Conservation (phyloP, 2,797 vertebrate species). For the Neopelma chrysocephalum region DNA sequence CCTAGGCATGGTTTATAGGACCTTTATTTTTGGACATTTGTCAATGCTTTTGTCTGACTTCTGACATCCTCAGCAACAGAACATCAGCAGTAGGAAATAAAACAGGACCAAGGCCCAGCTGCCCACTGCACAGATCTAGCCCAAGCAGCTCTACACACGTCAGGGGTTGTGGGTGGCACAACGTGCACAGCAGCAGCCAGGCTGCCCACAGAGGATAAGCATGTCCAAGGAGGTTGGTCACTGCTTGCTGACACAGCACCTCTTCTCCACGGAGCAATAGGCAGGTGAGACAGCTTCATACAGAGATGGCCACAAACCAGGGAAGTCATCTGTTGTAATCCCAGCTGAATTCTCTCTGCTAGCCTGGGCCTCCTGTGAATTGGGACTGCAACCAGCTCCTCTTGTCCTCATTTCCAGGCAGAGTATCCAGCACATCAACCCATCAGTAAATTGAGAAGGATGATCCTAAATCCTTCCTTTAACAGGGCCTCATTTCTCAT, state of each 20-base stretch:
- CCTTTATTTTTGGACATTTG: not conserved
- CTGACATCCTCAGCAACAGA: not conserved
- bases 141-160: not conserved
- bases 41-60: not conserved
- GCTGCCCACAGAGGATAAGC: not conserved
- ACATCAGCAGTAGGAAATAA: not conserved
- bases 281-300: not conserved
- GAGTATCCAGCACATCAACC: not conserved
- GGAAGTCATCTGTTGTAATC: not conserved
- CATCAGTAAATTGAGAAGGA: not conserved
- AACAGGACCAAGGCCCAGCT: not conserved
- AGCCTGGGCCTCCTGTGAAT: not conserved
- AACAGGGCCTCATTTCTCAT: not conserved
- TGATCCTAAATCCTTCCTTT: not conserved
- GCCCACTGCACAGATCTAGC: not conserved
- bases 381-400: not conserved
- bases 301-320: not conserved
- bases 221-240: fast-evolving
- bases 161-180: not conserved
- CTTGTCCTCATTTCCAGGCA: not conserved
- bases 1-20: not conserved
- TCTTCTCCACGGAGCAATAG: not conserved
- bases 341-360: not conserved
- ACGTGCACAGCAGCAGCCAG: not conserved
- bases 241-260: not conserved